Percentiles rank a stretch among this genome's conserved stretches.
These are phyloP conservation scores for Hipparchia semele DNA, from an alignment of 2,888 invertebrate genomes.

Conservation along the genomic window DNA sequence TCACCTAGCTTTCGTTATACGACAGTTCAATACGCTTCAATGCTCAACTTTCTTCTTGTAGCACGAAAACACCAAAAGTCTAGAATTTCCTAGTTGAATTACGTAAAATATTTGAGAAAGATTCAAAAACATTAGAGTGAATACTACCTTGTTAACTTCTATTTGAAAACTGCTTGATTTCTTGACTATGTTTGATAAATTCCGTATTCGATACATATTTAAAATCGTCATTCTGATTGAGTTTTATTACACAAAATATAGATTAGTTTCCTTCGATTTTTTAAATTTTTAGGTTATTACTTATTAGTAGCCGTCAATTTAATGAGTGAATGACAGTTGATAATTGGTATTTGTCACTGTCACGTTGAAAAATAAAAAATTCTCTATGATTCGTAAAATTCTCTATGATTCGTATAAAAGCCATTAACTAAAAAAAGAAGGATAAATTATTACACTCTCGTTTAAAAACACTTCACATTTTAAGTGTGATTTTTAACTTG, in stretches of 20 bases:
- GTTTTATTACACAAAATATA: constrained; percentile 32
- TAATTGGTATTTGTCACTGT: background rate
- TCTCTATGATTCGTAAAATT: background rate
- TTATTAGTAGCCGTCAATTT: background rate
- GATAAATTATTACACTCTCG: no score
- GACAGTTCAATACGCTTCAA: background rate
- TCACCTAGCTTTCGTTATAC: background rate
- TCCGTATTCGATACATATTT: constrained; percentile 59
- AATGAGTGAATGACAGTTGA: background rate
- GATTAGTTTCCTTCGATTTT: no score
- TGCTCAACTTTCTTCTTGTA: background rate
- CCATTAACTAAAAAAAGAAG: no score
- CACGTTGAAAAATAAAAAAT: background rate
- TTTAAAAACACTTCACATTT: no score
- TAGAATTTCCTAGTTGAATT: constrained; percentile 20
- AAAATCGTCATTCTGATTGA: constrained; percentile 64
- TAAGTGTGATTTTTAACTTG: no score
- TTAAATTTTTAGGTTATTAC: constrained; percentile 1
- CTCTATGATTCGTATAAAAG: background rate
- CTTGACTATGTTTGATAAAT: constrained; percentile 53
- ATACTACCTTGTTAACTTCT: constrained; percentile 54
- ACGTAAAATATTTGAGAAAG: constrained; percentile 27
- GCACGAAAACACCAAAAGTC: background rate
- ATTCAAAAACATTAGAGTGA: constrained; percentile 40
- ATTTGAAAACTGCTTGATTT: constrained; percentile 57